phyloP scores from a whole-genome alignment of 2,888 invertebrate species.

The Julus scandinavius region DNA sequence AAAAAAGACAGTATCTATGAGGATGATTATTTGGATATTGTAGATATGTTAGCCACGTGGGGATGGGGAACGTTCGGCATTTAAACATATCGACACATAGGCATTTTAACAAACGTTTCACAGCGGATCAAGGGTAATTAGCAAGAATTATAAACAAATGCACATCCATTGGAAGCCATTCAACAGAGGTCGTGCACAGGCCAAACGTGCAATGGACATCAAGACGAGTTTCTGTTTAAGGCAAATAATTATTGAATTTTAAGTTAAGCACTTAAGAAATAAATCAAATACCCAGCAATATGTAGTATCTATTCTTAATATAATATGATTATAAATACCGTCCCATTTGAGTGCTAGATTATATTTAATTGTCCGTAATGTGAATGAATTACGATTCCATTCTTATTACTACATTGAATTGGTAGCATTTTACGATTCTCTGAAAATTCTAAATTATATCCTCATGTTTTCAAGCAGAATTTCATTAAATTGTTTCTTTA shows the following conservation, averaged over 20 bases:
- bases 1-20: constrained; percentile 57
- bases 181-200: constrained; percentile 36
- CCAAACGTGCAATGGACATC: constrained; percentile 36
- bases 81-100: neutral
- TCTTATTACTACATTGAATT: no score
- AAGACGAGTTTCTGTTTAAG: constrained; percentile 23
- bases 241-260: constrained; percentile 14
- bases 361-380: no score
- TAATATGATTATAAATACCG: no score
- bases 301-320: no score
- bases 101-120: neutral
- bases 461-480: no score
- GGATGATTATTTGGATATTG: constrained; percentile 45
- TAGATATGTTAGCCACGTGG: neutral
- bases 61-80: neutral
- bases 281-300: neutral
- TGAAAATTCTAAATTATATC: no score
- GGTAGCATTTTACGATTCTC: no score
- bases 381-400: no score
- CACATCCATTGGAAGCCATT: constrained; percentile 43
- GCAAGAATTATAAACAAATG: neutral
- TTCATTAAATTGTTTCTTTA: no score
- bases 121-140: neutral
- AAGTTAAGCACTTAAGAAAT: neutral
- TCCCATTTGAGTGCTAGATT: no score